Evolutionary conservation across 2,888 invertebrate species (phyloP).

Genomic region (Plagiodera versicolora): DNA sequence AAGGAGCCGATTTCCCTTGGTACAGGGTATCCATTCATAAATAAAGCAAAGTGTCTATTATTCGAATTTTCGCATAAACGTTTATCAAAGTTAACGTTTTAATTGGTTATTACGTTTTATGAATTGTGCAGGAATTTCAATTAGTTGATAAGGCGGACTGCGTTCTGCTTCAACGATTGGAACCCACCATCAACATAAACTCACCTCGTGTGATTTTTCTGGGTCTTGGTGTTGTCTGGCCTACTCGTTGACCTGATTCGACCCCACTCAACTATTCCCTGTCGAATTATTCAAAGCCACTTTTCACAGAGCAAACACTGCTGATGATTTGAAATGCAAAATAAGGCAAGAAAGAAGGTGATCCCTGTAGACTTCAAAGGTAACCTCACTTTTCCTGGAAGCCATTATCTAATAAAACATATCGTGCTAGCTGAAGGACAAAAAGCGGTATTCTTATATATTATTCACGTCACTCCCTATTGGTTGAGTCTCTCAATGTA

Average conservation of each 20-base stretch:
- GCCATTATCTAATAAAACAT: neutral
- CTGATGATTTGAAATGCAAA: no score
- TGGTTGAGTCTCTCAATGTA: neutral
- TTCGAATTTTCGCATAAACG: slow-evolving; percentile 23
- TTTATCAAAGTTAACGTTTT: slow-evolving; percentile 24
- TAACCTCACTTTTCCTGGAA: neutral
- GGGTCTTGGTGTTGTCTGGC: no score
- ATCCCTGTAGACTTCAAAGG: neutral
- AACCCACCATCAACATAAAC: no score
- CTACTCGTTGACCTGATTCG: no score
- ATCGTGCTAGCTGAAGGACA: neutral
- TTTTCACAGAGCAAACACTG: no score
- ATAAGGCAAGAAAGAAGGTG: neutral
- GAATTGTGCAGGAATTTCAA: slow-evolving; percentile 9
- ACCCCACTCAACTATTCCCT: no score
- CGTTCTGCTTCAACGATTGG: no score
- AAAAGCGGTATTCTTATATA: neutral
- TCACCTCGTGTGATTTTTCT: no score
- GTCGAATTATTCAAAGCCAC: no score
- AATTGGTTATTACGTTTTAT: slow-evolving; percentile 26
- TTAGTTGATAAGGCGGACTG: slow-evolving; percentile 8
- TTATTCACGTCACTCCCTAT: neutral
- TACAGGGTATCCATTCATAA: slow-evolving; percentile 26
- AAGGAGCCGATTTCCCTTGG: slow-evolving; percentile 27
- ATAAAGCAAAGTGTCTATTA: slow-evolving; percentile 32